Base-by-base conservation (phyloP, 2,797 vertebrate genomes). In the Thripadectes ignobilis region DNA sequence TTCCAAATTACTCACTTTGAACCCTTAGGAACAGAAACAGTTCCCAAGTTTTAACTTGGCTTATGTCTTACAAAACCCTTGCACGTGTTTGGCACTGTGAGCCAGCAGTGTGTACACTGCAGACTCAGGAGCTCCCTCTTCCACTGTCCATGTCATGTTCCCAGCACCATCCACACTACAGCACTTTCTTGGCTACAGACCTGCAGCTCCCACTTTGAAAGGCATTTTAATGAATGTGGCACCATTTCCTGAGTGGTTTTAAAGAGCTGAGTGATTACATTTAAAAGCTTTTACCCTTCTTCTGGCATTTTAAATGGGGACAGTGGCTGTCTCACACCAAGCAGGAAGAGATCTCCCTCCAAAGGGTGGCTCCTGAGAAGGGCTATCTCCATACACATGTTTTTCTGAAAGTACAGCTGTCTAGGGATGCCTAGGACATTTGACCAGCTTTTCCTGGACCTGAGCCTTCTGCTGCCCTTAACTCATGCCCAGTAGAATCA, bases 101-200 rank as follows among this genome's bases (percentile, higher is more conserved):
- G 7, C 19, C 39, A 55, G 30, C 1, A 2, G 30, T 27, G 55
- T 21, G 61, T 15, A 4, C 16, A 5, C 13, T 6, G 34, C 32
- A 38, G 36, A 17, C 14, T 52, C 2, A 1, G 39, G 34, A 61
- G 32, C 22, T n/a, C 29, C 38, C 22, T 43, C 1, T 61, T 16
- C 22, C 30, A 1, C n/a, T n/a, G 20, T n/a, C 55, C 7, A 0
- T 14, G 6, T 17, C 3, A 7, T 10, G 4, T 72, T 46, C 45
- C n/a, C 52, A 49, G 43, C 63, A 45, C 55, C 18, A 41, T 32
- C 76, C 17, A 41, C 72, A 58, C 59, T 72, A 38, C 79, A 43
- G 6, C 7, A 11, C 30, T 39, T 54, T 49, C 13, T 18, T 5
- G 17, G 52, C 65, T 71, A 11, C 55, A 72, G 3, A 32, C 71